Evolutionary conservation across 2,797 vertebrate species (phyloP).

Genomic region (Diplodus puntazzo): DNA sequence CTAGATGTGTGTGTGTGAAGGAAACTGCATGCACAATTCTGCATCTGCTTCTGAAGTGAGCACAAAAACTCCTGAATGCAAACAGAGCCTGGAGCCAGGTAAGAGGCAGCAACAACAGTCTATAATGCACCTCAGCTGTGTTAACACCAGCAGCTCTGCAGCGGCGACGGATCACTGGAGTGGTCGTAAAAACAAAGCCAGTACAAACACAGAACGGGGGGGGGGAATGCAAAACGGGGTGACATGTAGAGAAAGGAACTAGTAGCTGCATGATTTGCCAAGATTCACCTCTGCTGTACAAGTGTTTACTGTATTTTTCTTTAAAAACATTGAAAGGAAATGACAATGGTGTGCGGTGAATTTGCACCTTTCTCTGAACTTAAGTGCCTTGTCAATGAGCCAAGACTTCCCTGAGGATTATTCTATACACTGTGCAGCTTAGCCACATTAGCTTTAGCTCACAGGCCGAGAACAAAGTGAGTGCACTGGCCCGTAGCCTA

Average conservation of each 20-base stretch:
- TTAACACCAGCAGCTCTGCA: slow-evolving; percentile 81
- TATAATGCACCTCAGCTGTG: slow-evolving; percentile 86
- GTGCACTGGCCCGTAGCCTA: slow-evolving; percentile 64
- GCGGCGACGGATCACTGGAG: slow-evolving; percentile 79
- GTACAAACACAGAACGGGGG: slow-evolving; percentile 63
- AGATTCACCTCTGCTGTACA: slow-evolving; percentile 28
- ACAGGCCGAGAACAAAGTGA: slow-evolving; percentile 78
- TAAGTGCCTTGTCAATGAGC: slow-evolving; percentile 67
- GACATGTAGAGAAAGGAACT: slow-evolving; percentile 38
- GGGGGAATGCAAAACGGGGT: slow-evolving; percentile 31
- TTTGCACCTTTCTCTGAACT: slow-evolving; percentile 68
- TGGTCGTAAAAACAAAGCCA: slow-evolving; percentile 83
- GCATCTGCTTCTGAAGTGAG: slow-evolving; percentile 55
- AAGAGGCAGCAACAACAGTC: slow-evolving; percentile 78
- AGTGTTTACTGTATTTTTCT: slow-evolving; percentile 47
- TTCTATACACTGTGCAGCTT: slow-evolving; percentile 61
- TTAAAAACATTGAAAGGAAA: slow-evolving; percentile 53
- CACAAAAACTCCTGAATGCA: slow-evolving; percentile 62
- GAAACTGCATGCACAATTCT: slow-evolving; percentile 34
- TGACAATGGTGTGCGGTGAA: slow-evolving; percentile 33
- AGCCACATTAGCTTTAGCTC: slow-evolving; percentile 75
- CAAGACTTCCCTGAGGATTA: slow-evolving; percentile 78
- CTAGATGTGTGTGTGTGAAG: background rate
- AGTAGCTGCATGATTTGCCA: slow-evolving; percentile 23
- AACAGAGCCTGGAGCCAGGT: slow-evolving; percentile 77